A percentile compares a stretch with the other conserved stretches of the same genome.
These are phyloP conservation scores for Heliconius congener DNA, from an alignment of 1,140 invertebrate genomes.

Conservation along the genomic window DNA sequence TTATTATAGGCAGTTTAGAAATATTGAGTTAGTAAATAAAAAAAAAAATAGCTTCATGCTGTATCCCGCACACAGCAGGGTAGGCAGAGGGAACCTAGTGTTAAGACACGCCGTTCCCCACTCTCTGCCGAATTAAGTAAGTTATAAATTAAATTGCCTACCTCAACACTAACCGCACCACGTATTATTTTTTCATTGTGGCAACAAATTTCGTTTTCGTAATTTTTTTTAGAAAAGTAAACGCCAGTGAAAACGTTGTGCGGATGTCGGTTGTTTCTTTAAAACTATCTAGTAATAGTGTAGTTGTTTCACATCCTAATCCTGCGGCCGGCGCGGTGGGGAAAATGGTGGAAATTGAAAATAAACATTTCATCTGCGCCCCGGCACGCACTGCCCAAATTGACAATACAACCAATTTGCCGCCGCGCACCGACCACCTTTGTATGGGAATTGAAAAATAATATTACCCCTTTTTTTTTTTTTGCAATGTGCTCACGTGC, in stretches of 20 bases:
- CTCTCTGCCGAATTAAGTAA: no score
- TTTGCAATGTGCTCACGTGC: slow-evolving; percentile 62
- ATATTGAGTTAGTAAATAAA: not conserved
- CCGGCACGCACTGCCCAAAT: slow-evolving; percentile 80
- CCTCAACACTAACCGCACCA: not conserved
- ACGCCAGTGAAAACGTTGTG: not conserved
- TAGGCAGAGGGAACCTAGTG: no score
- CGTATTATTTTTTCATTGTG: not conserved
- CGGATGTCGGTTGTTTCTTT: slow-evolving; percentile 39
- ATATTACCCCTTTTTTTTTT: slow-evolving; percentile 77
- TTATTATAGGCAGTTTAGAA: not conserved
- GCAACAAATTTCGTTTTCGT: not conserved
- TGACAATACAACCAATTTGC: slow-evolving; percentile 81
- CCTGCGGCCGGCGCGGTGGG: slow-evolving; percentile 67
- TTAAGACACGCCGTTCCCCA: no score
- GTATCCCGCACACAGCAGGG: no score
- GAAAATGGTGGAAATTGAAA: slow-evolving; percentile 80
- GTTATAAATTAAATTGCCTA: not conserved
- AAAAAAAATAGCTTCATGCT: no score
- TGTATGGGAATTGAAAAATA: slow-evolving; percentile 81
- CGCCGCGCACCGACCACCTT: slow-evolving; percentile 77
- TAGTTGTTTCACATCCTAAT: slow-evolving; percentile 72
- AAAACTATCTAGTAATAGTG: slow-evolving; percentile 59
- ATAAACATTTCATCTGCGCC: slow-evolving; percentile 80
- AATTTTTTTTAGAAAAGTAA: slow-evolving; percentile 7